Base-by-base conservation (phyloP, 2,797 vertebrate species). In the Sarcophilus harrisii region DNA sequence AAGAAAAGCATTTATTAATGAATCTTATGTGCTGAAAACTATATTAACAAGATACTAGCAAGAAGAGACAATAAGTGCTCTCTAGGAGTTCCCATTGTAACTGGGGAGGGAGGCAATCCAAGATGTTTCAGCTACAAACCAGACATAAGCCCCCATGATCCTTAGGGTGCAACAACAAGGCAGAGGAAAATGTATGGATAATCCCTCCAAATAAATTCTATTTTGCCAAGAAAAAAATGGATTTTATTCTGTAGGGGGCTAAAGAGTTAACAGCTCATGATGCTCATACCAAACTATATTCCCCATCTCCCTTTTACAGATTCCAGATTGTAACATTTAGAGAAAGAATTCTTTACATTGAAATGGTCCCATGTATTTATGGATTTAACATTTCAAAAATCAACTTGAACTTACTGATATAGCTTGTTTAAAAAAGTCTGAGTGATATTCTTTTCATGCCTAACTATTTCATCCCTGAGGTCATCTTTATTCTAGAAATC, bases 291-390 rank as follows among this genome's bases (percentile, higher is more conserved):
- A 58, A 95, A 96, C 54, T 87, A 98, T 94, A 57, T 55, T 94
- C 95, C 38, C 57, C 57, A 91, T 93, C 30, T 58, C 94, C 90
- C 94, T 62, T 66, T 94, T 95, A 95, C 87, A 95, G 95, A 96
- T 94, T 95, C 38, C 94, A 97, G 54, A 96, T 94, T 97, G 96
- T 96, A 96, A 95, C 58, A 95, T 94, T 98, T 96, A 94, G 96
- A 96, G 58, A 62, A 54, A 96, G 93, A 94, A 93, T 49, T 96
- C 96, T 96, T 93, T 58, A 92, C 95, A 96, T 93, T n/a, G 95
- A 96, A 94, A 81, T 91, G 59, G 57, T 96, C 87, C 52, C 94
- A 57, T 92, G 30, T 92, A 91, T 96, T 97, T 96, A 95, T 96
- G 92, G 66, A 92, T 95, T 95, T 96, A 94, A 93, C 96, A 96